Evolutionary conservation across 2,113 vertebrate species (phyloP), one percentile per base, ranked within the genome.

Genomic region (Rhea pennata): DNA sequence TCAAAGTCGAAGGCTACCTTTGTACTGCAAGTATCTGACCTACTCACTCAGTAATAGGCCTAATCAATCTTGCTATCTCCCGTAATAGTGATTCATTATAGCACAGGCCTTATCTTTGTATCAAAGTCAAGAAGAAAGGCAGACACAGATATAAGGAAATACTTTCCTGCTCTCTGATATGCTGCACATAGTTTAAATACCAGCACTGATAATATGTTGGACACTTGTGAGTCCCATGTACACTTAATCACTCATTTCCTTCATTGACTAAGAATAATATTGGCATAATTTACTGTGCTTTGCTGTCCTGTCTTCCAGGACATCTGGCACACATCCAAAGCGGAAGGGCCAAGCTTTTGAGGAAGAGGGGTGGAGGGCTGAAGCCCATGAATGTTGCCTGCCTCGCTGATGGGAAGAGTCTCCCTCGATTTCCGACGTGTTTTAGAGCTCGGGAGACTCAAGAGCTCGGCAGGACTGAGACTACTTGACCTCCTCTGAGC

Each of bases 241-340:
- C 96, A 96, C 97, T 96, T 97, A 96, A 97, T 97, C 96, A 97
- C 93, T 93, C 97, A 92, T 96, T 96, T 95, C 96, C 95, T 93
- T 46, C 81, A 62, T 29, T 22, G 74, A 20, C 91, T 66, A 93
- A 87, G 94, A 95, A 88, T 89, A 92, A 85, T 20, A 5, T 5
- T 2, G 0, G 70, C 50, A 11, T 14, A 84, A 87, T 90, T 90
- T 59, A 78, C 31, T 0, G 15, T 8, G 50, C 67, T 93, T 67
- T 77, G 58, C 19, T 69, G 44, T 73, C n/a, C 53, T 87, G 5
- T 65, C 71, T 50, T 17, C 24, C 10, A 8, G 84, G 80, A 39
- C 72, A 73, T 39, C 91, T 92, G 96, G 94, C 87, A 33, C 2
- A 0, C 39, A 56, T 80, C 92, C 92, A 84, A 75, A 56, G 87